Evolutionary conservation across 2,113 vertebrate species (phyloP), one percentile per base, ranked within the genome.

Genomic region (Orthonyx spaldingii): DNA sequence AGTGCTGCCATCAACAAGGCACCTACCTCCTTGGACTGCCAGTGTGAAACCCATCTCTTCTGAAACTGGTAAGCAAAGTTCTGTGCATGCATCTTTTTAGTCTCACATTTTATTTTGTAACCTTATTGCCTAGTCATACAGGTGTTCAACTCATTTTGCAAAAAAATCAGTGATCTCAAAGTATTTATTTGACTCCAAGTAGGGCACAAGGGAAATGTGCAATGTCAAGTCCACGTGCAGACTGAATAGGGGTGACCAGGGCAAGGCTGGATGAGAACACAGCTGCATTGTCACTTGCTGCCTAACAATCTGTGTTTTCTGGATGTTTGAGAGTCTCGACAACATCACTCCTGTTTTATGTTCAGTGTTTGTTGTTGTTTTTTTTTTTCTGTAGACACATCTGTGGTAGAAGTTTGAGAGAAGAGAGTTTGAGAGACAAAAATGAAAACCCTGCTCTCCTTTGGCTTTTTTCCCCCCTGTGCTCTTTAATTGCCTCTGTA

Each of bases 391-490:
- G 47, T 33, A 83, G 41, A 21, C 33, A 49, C 27, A 53, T 52
- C 64, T 49, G 32, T 27, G 46, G 42, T 14, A 76, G 37, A 13
- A n/a, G n/a, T n/a, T n/a, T n/a, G n/a, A n/a, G n/a, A n/a, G n/a
- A 50, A 89, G 37, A 49, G 26, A 89, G 20, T 46, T 46, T 3
- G 7, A 69, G 16, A 89, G 39, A 60, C 16, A 61, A 30, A 82
- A 69, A 77, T 42, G 9, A 84, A 75, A 84, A 5, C n/a, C n/a
- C 6, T 30, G 18, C 27, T 39, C 33, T 84, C 33, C 61, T 57
- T 64, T 42, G 61, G 22, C 18, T 76, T 64, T 49, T n/a, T 17
- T 0, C 0, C 19, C 20, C 11, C 24, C 39, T 9, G 35, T 2
- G 13, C n/a, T 84, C 47, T 74, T 85, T 57, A 33, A 55, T 57